These are phyloP conservation scores for Loriculus beryllinus DNA, from an alignment of 2,797 vertebrate genomes.

Conservation along the genomic window DNA sequence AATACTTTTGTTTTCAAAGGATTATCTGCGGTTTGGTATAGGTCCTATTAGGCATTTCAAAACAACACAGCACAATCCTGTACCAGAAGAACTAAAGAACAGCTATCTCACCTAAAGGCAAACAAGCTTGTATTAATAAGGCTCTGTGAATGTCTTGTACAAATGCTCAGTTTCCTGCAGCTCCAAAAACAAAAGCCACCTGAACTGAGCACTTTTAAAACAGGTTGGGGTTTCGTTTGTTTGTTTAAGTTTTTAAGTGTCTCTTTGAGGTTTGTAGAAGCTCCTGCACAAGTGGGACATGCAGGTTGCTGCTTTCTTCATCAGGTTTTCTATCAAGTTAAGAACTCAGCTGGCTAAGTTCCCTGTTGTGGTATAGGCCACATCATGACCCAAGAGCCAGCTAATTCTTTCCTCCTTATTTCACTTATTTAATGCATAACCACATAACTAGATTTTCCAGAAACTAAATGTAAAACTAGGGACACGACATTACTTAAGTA, in stretches of 20 bases:
- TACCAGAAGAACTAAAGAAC: neutral
- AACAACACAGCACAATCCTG: constrained; percentile 29
- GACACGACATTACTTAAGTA: constrained; percentile 26
- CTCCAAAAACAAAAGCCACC: constrained; percentile 58
- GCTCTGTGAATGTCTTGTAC: neutral
- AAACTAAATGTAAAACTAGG: constrained; percentile 28
- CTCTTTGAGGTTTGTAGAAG: constrained; percentile 59
- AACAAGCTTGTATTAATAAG: constrained; percentile 23
- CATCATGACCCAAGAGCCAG: constrained; percentile 31
- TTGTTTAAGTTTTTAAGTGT: neutral
- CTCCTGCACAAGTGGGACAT: constrained; percentile 45
- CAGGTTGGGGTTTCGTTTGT: neutral
- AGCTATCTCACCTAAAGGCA: constrained; percentile 65
- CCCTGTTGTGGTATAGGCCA: constrained; percentile 39
- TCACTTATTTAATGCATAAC: constrained; percentile 43
- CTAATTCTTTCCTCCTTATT: constrained; percentile 24
- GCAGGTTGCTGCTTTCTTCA: neutral
- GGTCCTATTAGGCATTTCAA: constrained; percentile 60
- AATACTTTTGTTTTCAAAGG: constrained; percentile 60
- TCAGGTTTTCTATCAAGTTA: neutral
- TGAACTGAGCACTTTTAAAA: constrained; percentile 56
- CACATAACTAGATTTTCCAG: constrained; percentile 37
- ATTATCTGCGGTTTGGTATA: constrained; percentile 69
- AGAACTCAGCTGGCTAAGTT: constrained; percentile 17
- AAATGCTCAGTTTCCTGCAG: neutral